Percentiles rank a stretch among this genome's conserved stretches.
These are phyloP conservation scores for Masnerella sp. DNA, from an alignment of 2,888 invertebrate genomes.

Conservation along the genomic window DNA sequence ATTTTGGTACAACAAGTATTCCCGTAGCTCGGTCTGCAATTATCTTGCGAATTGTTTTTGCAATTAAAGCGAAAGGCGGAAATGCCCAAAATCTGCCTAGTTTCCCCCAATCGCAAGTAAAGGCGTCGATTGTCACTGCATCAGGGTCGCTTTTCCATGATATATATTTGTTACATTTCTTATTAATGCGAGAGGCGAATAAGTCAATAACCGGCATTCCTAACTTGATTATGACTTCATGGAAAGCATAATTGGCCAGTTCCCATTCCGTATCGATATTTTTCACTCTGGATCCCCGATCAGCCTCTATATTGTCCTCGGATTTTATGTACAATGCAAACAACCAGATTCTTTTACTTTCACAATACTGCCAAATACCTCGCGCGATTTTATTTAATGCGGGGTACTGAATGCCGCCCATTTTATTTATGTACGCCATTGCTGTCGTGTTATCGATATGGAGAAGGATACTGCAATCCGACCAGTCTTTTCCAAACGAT, in stretches of 20 bases:
- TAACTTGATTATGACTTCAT: conserved; percentile 12
- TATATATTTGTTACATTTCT: too few species aligned
- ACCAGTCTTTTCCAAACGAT: conserved; percentile 28
- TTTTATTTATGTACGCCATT: conserved; percentile 31
- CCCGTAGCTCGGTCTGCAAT: conserved; percentile 30
- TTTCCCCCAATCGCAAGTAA: conserved; percentile 34
- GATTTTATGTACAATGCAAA: conserved; percentile 12
- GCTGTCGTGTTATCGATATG: conserved; percentile 48
- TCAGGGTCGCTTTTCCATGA: conserved; percentile 35
- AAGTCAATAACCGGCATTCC: too few species aligned
- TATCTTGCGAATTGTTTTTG: conserved; percentile 41
- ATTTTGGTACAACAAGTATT: neutral
- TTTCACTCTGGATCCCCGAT: conserved; percentile 2
- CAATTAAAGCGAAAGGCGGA: conserved; percentile 58
- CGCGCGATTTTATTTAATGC: neutral
- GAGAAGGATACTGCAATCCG: conserved; percentile 33
- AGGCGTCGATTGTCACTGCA: conserved; percentile 31
- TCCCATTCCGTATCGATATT: conserved; percentile 52
- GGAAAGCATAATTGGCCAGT: conserved; percentile 33
- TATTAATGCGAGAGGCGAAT: conserved; percentile 49
- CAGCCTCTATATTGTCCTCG: neutral
- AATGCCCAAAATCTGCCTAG: conserved; percentile 56
- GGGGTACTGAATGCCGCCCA: conserved; percentile 18
- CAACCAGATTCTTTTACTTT: conserved; percentile 23
- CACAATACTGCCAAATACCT: conserved; percentile 29